Percentiles rank a stretch among this genome's conserved stretches.
Evolutionary conservation across 30 jellyfish, hydroid and myxozoan genomes (phyloP).

Genomic region (Rhopilema esculentum): DNA sequence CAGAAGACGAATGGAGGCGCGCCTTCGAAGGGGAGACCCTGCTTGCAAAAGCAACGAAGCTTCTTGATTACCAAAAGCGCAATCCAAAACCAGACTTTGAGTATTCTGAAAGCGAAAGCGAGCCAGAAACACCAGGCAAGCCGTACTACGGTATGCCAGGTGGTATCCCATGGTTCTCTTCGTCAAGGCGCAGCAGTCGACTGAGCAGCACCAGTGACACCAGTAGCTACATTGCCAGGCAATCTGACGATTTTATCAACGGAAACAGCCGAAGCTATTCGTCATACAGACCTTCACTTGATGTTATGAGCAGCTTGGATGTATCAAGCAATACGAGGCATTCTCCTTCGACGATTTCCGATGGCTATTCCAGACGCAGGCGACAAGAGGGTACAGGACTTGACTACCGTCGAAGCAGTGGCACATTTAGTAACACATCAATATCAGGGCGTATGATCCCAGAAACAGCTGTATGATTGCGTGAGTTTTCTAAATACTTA

Average conservation of each 20-base stretch:
- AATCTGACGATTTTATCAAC: background rate
- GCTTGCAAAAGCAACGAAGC: constrained; percentile 53
- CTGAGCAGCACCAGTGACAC: constrained; percentile 13
- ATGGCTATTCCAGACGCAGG: constrained; percentile 17
- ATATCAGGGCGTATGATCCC: constrained; percentile 44
- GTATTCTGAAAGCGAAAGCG: constrained; percentile 77
- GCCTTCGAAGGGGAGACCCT: constrained; percentile 53
- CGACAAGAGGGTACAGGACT: constrained; percentile 1
- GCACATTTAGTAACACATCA: constrained; percentile 11
- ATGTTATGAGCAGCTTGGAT: constrained; percentile 4
- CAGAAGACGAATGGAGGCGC: constrained; percentile 83
- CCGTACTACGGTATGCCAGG: constrained; percentile 57
- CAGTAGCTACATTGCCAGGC: constrained; percentile 18
- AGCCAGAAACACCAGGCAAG: constrained; percentile 55
- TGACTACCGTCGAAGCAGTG: constrained; percentile 17
- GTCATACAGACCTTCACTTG: constrained; percentile 42
- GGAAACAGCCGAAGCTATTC: constrained; percentile 35
- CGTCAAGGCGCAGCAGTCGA: constrained; percentile 14
- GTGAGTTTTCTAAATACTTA: constrained; percentile 18
- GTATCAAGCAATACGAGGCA: constrained; percentile 24
- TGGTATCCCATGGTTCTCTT: constrained; percentile 58
- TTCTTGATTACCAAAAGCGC: constrained; percentile 34
- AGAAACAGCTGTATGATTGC: constrained; percentile 49
- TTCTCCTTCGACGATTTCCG: constrained; percentile 21
- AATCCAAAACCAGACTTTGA: constrained; percentile 62